Percentiles rank a stretch among this genome's conserved stretches.
phyloP scores from a whole-genome alignment of 2,888 invertebrate genomes.

The Tillus elongatus region DNA sequence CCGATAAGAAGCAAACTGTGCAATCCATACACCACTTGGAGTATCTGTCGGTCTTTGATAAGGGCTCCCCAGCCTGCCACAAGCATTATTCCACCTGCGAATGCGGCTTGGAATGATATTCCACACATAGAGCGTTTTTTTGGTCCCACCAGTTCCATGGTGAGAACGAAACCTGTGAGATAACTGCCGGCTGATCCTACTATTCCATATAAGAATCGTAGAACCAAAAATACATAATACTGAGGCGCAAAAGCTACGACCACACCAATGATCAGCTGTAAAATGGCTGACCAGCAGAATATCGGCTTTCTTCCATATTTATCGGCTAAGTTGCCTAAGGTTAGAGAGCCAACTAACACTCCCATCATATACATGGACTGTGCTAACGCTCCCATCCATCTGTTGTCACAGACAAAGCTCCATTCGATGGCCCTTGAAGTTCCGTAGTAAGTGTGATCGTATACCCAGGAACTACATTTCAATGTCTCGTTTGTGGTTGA shows the following conservation, averaged over 20 bases:
- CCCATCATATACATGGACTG: constrained; percentile 77
- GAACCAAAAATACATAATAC: constrained; percentile 59
- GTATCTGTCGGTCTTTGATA: constrained; percentile 59
- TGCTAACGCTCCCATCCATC: constrained; percentile 75
- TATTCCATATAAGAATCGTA: constrained; percentile 44
- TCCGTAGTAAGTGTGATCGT: constrained; percentile 61
- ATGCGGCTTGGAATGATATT: constrained; percentile 67
- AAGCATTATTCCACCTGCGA: constrained; percentile 72
- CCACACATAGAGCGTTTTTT: constrained; percentile 73
- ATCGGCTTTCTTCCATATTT: constrained; percentile 67
- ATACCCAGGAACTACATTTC: constrained; percentile 54
- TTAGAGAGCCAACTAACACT: constrained; percentile 49
- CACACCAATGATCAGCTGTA: constrained; percentile 61
- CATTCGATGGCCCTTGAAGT: constrained; percentile 73
- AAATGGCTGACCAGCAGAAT: constrained; percentile 65
- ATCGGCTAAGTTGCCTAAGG: constrained; percentile 70
- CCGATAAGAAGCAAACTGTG: constrained; percentile 64
- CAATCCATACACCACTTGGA: constrained; percentile 72
- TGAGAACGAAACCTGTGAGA: constrained; percentile 56
- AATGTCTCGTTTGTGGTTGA: constrained; percentile 34
- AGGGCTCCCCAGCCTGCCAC: constrained; percentile 77
- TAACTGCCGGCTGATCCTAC: not conserved
- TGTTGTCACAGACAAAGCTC: constrained; percentile 67
- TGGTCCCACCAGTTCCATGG: constrained; percentile 77
- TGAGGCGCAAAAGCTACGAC: constrained; percentile 67